phyloP scores from a whole-genome alignment of 2,113 vertebrate genomes.

The Protobothrops flavoviridis region DNA sequence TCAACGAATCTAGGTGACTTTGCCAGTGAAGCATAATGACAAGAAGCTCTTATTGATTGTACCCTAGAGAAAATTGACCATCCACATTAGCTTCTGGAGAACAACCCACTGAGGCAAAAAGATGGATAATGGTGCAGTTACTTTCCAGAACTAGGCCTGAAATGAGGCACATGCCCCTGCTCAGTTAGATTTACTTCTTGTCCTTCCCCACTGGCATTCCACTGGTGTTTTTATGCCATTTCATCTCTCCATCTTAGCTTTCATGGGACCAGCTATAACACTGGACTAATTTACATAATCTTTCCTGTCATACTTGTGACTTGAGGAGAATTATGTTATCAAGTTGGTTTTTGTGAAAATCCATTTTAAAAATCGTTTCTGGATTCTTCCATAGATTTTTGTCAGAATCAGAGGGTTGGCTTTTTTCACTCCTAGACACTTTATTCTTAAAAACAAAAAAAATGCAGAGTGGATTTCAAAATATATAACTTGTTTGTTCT shows the following conservation, averaged over 20 bases:
- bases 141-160: too few relatives aligned
- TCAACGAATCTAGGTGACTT: too few relatives aligned
- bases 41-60: too few relatives aligned
- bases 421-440: neutral
- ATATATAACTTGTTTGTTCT: neutral
- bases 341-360: neutral
- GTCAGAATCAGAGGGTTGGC: neutral
- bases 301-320: neutral
- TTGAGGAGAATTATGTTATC: neutral
- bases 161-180: too few relatives aligned
- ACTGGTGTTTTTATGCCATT: too few relatives aligned
- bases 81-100: too few relatives aligned
- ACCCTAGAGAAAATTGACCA: too few relatives aligned
- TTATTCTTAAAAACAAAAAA: neutral
- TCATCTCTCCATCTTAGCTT: neutral
- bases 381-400: neutral
- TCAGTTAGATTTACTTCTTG: too few relatives aligned
- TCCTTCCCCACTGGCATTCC: too few relatives aligned
- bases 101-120: too few relatives aligned
- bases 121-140: too few relatives aligned
- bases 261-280: neutral
- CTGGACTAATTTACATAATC: neutral
- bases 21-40: too few relatives aligned
- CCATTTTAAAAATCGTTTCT: neutral
- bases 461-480: neutral